These are phyloP conservation scores for Eremophila alpestris DNA, from an alignment of 2,797 vertebrate genomes.

Conservation along the genomic window DNA sequence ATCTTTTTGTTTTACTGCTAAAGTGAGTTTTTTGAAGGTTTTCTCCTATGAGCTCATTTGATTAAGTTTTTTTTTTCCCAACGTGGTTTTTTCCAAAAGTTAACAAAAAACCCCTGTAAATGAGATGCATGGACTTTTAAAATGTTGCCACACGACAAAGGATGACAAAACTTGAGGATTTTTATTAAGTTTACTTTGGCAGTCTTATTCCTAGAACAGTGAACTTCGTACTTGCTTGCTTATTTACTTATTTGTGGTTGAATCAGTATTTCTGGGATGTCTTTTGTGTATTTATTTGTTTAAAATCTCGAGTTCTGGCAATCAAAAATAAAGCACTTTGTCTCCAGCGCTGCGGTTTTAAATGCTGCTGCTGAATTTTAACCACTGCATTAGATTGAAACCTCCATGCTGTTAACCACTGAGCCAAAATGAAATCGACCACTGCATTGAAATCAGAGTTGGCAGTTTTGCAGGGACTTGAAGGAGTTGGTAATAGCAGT, in stretches of 20 bases:
- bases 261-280: conserved; percentile 52
- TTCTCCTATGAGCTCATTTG: neutral
- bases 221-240: conserved; percentile 49
- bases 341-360: conserved; percentile 65
- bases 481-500: conserved; percentile 76
- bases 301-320: conserved; percentile 70
- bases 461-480: conserved; percentile 75
- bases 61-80: neutral
- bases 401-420: conserved; percentile 81
- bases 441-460: conserved; percentile 81
- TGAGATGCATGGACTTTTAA: conserved; percentile 45
- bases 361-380: conserved; percentile 80
- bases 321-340: conserved; percentile 68
- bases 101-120: neutral
- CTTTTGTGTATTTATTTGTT: conserved; percentile 69
- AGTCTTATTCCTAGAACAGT: conserved; percentile 16
- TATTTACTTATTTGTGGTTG: conserved; percentile 56
- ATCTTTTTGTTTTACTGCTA: neutral
- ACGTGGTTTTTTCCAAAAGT: neutral
- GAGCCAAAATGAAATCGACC: conserved; percentile 82
- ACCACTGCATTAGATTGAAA: conserved; percentile 80
- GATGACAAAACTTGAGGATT: conserved; percentile 11
- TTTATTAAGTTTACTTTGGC: conserved; percentile 61
- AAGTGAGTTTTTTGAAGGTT: neutral
- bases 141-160: conserved; percentile 15